Base-by-base conservation (phyloP, 2,797 vertebrate species). In the Vultur gryphus region DNA sequence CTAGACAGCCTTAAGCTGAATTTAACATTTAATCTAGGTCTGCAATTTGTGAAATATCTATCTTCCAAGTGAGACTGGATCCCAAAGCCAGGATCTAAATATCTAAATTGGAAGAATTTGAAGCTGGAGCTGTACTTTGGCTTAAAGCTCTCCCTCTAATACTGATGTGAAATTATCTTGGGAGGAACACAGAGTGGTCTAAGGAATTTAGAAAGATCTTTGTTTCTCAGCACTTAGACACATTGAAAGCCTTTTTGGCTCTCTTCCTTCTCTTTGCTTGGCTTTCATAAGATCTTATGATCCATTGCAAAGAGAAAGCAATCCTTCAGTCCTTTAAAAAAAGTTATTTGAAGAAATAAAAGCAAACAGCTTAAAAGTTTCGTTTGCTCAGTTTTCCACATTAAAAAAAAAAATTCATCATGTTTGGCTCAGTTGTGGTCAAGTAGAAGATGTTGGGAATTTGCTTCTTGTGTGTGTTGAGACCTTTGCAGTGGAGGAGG, bases 131-230 rank as follows among this genome's bases (percentile, higher is more conserved):
- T 52, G 29, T 71, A 52, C 39, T 92, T n/a, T n/a, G 52, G 13
- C 71, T 84, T 59, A 62, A 72, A 62, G 10, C 16, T 87, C 33
- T 88, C 31, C 21, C 33, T 67, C 51, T 59, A 43, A 33, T 39
- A 37, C 20, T 58, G 10, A 41, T 58, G 52, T 43, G 71, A 88
- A 84, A 65, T 55, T 58, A 48, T 84, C 46, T 44, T 64, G 70
- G 48, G 65, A 92, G 58, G 77, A 90, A 13, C 21, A 33, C 21
- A 46, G 69, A 92, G 25, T 16, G 48, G 57, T 19, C 70, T 67
- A 85, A 89, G 33, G 71, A 93, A 73, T 94, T 90, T 28, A 73
- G 70, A 78, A 66, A 86, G 52, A 52, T 89, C 70, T 91, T 94
- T 90, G 61, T 91, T 93, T 65, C 84, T 78, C 75, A 72, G 57